These are phyloP conservation scores for Malurus leucopterus DNA, from an alignment of 2,797 vertebrate species.

Conservation along the genomic window DNA sequence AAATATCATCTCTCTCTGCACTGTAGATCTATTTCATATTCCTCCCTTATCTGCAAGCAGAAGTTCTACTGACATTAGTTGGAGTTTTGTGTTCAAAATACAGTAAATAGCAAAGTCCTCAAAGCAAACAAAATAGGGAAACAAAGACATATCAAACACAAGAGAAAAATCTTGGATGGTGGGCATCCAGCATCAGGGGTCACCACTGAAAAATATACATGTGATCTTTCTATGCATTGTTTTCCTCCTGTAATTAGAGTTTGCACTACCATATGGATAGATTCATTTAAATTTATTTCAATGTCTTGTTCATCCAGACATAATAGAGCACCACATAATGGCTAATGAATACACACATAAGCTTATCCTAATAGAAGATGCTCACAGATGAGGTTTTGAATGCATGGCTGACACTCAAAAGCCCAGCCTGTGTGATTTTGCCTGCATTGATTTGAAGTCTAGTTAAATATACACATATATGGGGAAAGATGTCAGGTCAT, in stretches of 20 bases:
- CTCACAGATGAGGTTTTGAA: not conserved
- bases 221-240: not conserved
- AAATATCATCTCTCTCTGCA: constrained; percentile 45
- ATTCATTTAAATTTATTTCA: not conserved
- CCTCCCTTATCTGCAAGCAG: constrained; percentile 33
- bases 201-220: not conserved
- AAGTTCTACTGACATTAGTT: constrained; percentile 16
- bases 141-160: not conserved
- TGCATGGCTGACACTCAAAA: not conserved
- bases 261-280: not conserved
- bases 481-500: not conserved
- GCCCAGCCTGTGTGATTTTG: not conserved
- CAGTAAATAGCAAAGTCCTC: not conserved
- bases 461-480: not conserved
- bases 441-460: not conserved
- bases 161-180: not conserved
- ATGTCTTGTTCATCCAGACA: not conserved
- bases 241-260: not conserved
- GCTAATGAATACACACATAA: not conserved
- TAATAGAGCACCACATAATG: not conserved
- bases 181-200: not conserved
- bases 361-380: not conserved
- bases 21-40: constrained; percentile 60
- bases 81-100: not conserved
- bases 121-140: not conserved